phyloP scores from a whole-genome alignment of 2,797 vertebrate genomes.

The Sphaeramia orbicularis region DNA sequence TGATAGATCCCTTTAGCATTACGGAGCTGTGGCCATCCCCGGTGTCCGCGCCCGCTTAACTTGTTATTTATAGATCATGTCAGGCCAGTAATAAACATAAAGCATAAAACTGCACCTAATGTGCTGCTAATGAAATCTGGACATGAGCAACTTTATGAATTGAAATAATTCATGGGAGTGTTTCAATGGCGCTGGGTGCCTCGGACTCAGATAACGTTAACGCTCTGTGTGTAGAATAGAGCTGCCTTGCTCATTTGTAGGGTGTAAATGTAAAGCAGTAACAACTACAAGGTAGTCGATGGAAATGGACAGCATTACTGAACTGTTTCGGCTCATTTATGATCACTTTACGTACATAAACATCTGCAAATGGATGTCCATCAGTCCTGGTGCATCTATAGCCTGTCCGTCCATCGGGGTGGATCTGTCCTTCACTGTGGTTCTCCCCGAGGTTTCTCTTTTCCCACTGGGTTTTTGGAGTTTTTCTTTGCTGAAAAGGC shows the following conservation, averaged over 20 bases:
- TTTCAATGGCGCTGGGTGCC: conserved; percentile 88
- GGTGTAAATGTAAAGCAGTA: conserved; percentile 10
- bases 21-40: conserved; percentile 90
- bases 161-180: conserved; percentile 96
- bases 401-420: no score
- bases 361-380: no score
- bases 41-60: conserved; percentile 90
- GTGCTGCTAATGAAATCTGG: conserved; percentile 99
- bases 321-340: not conserved
- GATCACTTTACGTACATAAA: no score
- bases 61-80: conserved; percentile 99
- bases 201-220: conserved; percentile 87
- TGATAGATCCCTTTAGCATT: conserved; percentile 97
- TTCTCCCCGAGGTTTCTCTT: no score
- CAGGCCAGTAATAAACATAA: conserved; percentile 98
- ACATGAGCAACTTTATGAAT: conserved; percentile 98
- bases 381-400: no score
- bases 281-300: conserved; percentile 18
- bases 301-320: not conserved
- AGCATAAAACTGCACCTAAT: conserved; percentile 93
- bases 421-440: no score
- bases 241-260: conserved; percentile 41
- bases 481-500: no score
- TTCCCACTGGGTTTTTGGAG: no score
- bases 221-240: conserved; percentile 6